Conservation (phyloP, 2,888 invertebrate genomes). For the Heliconius ethilla region DNA sequence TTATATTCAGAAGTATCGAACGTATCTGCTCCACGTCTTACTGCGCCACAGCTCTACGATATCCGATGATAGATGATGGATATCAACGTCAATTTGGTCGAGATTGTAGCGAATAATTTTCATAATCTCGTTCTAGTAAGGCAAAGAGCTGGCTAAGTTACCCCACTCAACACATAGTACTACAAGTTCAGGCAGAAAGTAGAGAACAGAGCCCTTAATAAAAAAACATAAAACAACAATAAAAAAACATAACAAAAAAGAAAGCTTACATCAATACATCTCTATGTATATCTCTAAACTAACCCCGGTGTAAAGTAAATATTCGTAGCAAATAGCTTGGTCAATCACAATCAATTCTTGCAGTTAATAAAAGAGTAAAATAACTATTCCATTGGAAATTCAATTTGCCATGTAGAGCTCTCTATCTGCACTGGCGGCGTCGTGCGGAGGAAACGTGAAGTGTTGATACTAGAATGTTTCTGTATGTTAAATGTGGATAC, state of each 20-base stretch:
- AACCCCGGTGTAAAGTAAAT: background rate
- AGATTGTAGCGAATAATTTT: background rate
- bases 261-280: background rate
- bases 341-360: slow-evolving; percentile 31
- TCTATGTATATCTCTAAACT: background rate
- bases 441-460: slow-evolving; percentile 2
- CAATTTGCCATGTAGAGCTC: slow-evolving; percentile 55
- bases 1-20: no score
- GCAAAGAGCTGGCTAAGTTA: background rate
- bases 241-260: background rate
- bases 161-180: background rate
- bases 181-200: background rate
- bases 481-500: slow-evolving; percentile 6
- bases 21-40: no score
- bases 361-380: slow-evolving; percentile 48
- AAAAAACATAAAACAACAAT: no score
- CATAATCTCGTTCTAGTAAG: background rate
- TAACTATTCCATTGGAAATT: slow-evolving; percentile 55
- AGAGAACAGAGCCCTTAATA: no score
- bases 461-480: background rate
- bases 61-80: no score
- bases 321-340: slow-evolving; percentile 9
- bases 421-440: slow-evolving; percentile 35
- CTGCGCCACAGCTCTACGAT: no score
- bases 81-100: no score